phyloP scores from a whole-genome alignment of 2,113 vertebrate species.

The Stegostoma tigrinum region DNA sequence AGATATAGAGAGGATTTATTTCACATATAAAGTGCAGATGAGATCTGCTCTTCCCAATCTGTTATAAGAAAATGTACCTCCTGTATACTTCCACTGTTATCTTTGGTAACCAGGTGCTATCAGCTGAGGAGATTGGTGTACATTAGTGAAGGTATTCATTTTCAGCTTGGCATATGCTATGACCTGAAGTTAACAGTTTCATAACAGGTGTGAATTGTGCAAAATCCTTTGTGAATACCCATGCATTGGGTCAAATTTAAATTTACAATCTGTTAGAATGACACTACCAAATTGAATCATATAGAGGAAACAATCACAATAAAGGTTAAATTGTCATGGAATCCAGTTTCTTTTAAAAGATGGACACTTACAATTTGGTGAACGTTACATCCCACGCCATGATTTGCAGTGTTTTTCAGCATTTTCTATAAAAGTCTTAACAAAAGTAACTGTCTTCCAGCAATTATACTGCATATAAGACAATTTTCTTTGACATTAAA shows the following conservation, averaged over 20 bases:
- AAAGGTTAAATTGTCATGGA: not conserved
- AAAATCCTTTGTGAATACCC: slow-evolving; percentile 12
- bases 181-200: not conserved
- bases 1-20: not conserved
- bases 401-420: slow-evolving; percentile 7
- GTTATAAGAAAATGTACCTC: not conserved
- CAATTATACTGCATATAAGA: slow-evolving; percentile 15
- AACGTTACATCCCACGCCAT: not conserved
- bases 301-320: not conserved
- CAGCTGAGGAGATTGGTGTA: not conserved
- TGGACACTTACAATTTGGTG: not conserved
- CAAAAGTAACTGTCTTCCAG: slow-evolving; percentile 29
- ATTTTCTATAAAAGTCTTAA: not conserved
- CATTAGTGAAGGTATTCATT: not conserved
- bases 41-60: not conserved
- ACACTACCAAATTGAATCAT: not conserved
- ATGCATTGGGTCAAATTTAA: not conserved
- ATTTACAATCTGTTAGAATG: not conserved
- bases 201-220: not conserved
- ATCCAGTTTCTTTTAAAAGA: not conserved
- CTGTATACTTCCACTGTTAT: not conserved
- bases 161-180: not conserved
- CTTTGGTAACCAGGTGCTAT: not conserved
- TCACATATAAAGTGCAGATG: not conserved
- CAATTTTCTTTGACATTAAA: slow-evolving; percentile 32